These are phyloP conservation scores for Bembecia ichneumoniformis DNA, from an alignment of 2,888 invertebrate species.

Conservation along the genomic window DNA sequence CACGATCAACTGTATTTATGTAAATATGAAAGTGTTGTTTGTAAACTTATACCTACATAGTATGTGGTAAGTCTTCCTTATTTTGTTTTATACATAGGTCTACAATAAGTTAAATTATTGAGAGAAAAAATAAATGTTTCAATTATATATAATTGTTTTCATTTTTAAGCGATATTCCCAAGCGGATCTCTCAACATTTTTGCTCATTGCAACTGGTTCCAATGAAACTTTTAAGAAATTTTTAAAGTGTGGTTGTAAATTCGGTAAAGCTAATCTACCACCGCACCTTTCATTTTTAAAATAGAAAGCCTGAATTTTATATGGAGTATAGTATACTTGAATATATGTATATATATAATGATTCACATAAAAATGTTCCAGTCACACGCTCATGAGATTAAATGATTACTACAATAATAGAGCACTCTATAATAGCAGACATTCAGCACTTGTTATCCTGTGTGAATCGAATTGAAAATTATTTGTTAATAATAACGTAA, in stretches of 20 bases:
- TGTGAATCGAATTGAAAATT: background rate
- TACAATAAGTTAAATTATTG: constrained; percentile 67
- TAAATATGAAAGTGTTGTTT: constrained; percentile 57
- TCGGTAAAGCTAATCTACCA: no score
- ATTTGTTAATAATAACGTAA: background rate
- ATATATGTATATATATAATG: no score
- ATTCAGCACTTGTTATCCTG: background rate
- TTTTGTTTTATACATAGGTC: constrained; percentile 61
- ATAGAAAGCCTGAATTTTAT: no score
- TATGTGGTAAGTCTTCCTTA: constrained; percentile 62
- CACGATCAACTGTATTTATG: constrained; percentile 38
- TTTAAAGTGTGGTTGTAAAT: no score
- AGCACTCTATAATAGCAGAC: background rate
- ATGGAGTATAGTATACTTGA: no score
- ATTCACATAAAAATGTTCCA: no score
- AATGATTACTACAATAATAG: background rate
- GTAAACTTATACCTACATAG: constrained; percentile 30
- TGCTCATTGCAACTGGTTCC: no score
- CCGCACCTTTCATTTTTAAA: no score
- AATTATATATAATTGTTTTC: constrained; percentile 26
- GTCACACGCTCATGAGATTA: no score
- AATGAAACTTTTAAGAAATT: no score
- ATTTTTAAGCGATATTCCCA: background rate
- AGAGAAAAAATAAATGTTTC: constrained; percentile 67
- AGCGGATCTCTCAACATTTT: no score